Percentiles rank a stretch among this genome's conserved stretches.
These are phyloP conservation scores for Lathronympha strigana DNA, from an alignment of 2,888 invertebrate genomes.

Conservation along the genomic window DNA sequence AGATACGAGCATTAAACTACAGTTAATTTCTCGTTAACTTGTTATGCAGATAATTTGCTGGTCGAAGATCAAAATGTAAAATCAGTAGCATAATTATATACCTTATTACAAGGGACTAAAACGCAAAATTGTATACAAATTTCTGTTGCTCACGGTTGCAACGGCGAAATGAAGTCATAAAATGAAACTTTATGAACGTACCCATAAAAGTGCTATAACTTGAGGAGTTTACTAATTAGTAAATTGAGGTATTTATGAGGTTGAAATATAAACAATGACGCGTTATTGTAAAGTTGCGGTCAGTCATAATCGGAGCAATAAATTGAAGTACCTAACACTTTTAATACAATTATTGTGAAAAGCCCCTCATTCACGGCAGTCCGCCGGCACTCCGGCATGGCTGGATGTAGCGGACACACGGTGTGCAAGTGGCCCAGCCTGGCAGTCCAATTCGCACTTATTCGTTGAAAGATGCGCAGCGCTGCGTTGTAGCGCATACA, in stretches of 20 bases:
- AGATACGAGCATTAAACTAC: slow-evolving; percentile 8
- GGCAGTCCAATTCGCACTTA: too few relatives aligned
- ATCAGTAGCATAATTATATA: background rate
- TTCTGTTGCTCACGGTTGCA: background rate
- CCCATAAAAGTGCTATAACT: slow-evolving; percentile 11
- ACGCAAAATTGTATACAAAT: background rate
- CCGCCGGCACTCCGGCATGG: too few relatives aligned
- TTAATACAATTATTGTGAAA: background rate
- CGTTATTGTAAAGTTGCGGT: background rate
- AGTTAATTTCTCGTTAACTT: slow-evolving; percentile 19
- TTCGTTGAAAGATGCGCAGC: too few relatives aligned
- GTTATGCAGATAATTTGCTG: slow-evolving; percentile 19
- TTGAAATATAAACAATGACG: background rate
- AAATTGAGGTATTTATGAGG: background rate
- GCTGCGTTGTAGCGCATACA: too few relatives aligned
- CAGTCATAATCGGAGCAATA: background rate
- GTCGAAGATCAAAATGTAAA: slow-evolving; percentile 14
- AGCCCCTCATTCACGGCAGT: too few relatives aligned
- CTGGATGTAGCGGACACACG: too few relatives aligned
- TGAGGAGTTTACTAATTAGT: slow-evolving; percentile 14
- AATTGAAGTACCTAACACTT: background rate
- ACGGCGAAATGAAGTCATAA: slow-evolving; percentile 23
- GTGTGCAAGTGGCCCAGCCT: too few relatives aligned
- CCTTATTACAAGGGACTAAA: background rate
- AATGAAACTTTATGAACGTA: slow-evolving; percentile 8